Conservation (phyloP, 1,140 invertebrate genomes). For the Lutraria rhynchaena region DNA sequence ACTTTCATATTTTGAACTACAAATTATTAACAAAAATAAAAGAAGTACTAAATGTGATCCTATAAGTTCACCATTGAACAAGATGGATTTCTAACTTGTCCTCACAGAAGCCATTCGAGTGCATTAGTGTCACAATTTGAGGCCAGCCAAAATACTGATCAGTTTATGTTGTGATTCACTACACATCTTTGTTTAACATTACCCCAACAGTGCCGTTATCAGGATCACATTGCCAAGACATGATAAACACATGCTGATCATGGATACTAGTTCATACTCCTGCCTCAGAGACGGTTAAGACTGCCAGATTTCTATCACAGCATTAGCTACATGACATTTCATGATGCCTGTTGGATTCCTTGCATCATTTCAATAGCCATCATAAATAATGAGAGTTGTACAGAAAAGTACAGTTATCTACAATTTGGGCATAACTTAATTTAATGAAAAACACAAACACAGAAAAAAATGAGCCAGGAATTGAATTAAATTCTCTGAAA, state of each 20-base stretch:
- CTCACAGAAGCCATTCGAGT: slow-evolving; percentile 39
- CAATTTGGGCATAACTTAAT: slow-evolving; percentile 17
- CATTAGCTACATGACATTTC: no score
- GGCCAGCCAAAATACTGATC: slow-evolving; percentile 16
- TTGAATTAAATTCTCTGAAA: slow-evolving; percentile 8
- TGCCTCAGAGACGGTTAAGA: no score
- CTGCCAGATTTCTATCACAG: no score
- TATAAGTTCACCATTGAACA: slow-evolving; percentile 8
- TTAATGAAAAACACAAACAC: slow-evolving; percentile 5
- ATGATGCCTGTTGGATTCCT: no score
- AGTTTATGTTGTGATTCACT: no score
- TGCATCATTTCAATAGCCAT: no score
- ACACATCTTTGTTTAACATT: no score
- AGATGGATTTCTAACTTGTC: neutral
- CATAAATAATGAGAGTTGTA: slow-evolving; percentile 26
- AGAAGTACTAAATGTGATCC: slow-evolving; percentile 15
- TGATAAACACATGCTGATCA: no score
- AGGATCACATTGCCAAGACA: no score
- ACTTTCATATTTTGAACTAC: slow-evolving; percentile 1
- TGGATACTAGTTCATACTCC: no score
- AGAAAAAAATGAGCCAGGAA: slow-evolving; percentile 44
- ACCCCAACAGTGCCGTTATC: no score
- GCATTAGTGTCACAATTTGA: slow-evolving; percentile 51
- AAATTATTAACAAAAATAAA: slow-evolving; percentile 27
- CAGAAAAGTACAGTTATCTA: slow-evolving; percentile 38